A percentile compares a stretch with the other conserved stretches of the same genome.
These are phyloP conservation scores for Caenorhabditis wallacei DNA, from an alignment of 2,888 invertebrate genomes.

Conservation along the genomic window DNA sequence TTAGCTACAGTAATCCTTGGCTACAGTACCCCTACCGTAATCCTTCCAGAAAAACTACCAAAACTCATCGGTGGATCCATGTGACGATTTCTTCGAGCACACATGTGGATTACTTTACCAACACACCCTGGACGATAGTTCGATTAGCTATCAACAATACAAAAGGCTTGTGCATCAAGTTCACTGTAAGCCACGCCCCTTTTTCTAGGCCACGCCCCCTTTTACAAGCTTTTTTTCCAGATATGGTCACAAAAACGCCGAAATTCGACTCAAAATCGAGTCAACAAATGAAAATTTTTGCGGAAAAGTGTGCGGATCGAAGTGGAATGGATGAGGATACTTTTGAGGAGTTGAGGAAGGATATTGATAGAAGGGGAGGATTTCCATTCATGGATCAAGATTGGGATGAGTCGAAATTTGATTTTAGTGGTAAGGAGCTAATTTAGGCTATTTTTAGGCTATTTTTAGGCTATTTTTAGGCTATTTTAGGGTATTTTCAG, in stretches of 20 bases:
- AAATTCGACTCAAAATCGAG: constrained; percentile 23
- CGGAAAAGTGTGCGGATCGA: constrained; percentile 23
- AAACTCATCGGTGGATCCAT: constrained; percentile 14
- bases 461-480: too few relatives aligned
- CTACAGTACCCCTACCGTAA: background rate
- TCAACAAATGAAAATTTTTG: constrained; percentile 32
- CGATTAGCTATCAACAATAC: background rate
- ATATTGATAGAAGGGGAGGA: constrained; percentile 35
- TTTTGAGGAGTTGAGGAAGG: constrained; percentile 9
- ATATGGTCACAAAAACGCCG: background rate
- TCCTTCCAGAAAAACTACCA: constrained; percentile 39
- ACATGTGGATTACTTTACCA: constrained; percentile 17
- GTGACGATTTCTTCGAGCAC: constrained; percentile 49
- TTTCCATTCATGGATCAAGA: constrained; percentile 35
- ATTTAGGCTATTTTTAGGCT: too few relatives aligned
- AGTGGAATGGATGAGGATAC: background rate
- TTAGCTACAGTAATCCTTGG: background rate
- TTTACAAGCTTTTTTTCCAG: constrained; percentile 2
- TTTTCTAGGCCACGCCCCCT: background rate
- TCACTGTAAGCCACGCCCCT: constrained; percentile 7
- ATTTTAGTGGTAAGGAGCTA: constrained; percentile 43
- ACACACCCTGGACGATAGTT: background rate
- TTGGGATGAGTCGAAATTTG: constrained; percentile 40
- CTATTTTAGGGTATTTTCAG: too few relatives aligned
- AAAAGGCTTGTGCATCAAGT: background rate